These are phyloP conservation scores for Linepithema humile DNA, from an alignment of 1,140 invertebrate genomes.

Conservation along the genomic window DNA sequence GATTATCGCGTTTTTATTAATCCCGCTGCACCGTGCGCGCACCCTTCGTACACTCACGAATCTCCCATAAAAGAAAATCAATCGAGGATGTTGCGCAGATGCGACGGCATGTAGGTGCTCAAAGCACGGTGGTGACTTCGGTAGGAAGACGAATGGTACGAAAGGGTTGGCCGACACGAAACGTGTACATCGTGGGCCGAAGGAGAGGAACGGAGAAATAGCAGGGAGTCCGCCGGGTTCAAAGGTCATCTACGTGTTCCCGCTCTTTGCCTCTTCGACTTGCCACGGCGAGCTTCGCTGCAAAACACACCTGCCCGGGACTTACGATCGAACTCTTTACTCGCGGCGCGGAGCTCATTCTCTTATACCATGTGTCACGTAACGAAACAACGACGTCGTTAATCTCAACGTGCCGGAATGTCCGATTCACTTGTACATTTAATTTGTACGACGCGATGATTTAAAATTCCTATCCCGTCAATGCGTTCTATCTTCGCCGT, in stretches of 20 bases:
- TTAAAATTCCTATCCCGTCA: neutral
- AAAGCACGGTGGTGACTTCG: slow-evolving; percentile 45
- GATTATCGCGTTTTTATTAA: slow-evolving; percentile 43
- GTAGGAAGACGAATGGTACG: slow-evolving; percentile 67
- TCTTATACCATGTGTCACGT: slow-evolving; percentile 53
- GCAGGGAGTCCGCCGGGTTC: slow-evolving; percentile 71
- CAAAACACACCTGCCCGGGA: slow-evolving; percentile 75
- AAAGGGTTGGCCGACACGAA: slow-evolving; percentile 50
- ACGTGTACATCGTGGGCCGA: slow-evolving; percentile 31
- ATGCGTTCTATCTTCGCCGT: neutral
- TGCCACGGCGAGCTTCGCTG: slow-evolving; percentile 42
- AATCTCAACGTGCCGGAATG: neutral
- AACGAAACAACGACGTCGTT: slow-evolving; percentile 38
- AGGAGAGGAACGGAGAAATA: slow-evolving; percentile 59
- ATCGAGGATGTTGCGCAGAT: slow-evolving; percentile 57
- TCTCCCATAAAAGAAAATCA: slow-evolving; percentile 65
- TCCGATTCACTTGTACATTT: neutral
- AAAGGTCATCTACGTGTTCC: slow-evolving; percentile 77
- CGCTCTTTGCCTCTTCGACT: slow-evolving; percentile 67
- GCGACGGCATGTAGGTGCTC: slow-evolving; percentile 58
- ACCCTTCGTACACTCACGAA: slow-evolving; percentile 20
- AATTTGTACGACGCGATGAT: neutral
- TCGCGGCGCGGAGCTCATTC: slow-evolving; percentile 67
- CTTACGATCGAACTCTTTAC: slow-evolving; percentile 75
- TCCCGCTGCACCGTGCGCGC: neutral